Conservation (phyloP, 2,113 vertebrate genomes). For the Oophaga pumilio region DNA sequence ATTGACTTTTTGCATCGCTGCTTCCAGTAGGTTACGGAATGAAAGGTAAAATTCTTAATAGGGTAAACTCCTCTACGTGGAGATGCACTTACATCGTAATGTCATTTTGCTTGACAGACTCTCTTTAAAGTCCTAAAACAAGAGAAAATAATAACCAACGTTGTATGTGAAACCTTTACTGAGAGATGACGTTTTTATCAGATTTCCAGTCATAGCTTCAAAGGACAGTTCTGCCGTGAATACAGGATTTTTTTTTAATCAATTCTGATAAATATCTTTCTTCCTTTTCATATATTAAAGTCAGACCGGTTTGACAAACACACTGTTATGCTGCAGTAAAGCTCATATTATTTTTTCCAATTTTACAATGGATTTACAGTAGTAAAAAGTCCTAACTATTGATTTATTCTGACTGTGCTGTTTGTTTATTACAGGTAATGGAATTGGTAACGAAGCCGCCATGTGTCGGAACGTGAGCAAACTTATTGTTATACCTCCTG, state of each 20-base stretch:
- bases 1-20: too few relatives aligned
- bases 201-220: background rate
- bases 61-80: too few relatives aligned
- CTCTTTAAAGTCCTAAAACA: background rate
- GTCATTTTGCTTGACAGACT: background rate
- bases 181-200: background rate
- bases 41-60: too few relatives aligned
- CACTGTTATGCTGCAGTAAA: background rate
- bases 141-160: background rate
- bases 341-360: constrained; percentile 1
- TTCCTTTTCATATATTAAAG: constrained; percentile 11
- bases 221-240: background rate
- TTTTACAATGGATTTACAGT: background rate
- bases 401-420: constrained; percentile 5
- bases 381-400: background rate
- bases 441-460: constrained; percentile 83
- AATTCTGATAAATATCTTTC: background rate
- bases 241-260: background rate
- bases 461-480: constrained; percentile 94
- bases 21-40: too few relatives aligned
- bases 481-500: constrained; percentile 79
- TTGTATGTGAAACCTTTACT: background rate
- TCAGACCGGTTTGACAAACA: background rate
- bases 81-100: too few relatives aligned
- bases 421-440: constrained; percentile 73